These are phyloP conservation scores for Bombyx mandarina DNA, from an alignment of 1,140 invertebrate species.

Conservation along the genomic window DNA sequence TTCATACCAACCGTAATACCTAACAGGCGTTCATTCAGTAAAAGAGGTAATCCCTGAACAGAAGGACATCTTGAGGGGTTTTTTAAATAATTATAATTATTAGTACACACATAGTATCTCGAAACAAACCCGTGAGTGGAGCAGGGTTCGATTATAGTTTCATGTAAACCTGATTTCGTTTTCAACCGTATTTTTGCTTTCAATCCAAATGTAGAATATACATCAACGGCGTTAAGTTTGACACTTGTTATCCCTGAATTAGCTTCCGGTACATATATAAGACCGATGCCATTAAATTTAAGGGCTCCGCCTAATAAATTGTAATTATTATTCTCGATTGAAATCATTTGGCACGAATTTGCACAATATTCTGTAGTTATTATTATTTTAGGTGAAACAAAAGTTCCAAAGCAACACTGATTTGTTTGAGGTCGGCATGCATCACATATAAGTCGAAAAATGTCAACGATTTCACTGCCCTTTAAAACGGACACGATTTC, in stretches of 20 bases:
- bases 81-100: conserved; percentile 9
- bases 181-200: conserved; percentile 15
- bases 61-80: conserved; percentile 1
- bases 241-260: neutral
- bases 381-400: conserved; percentile 22
- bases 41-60: conserved; percentile 27
- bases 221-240: conserved; percentile 17
- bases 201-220: conserved; percentile 11
- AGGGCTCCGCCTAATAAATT: conserved; percentile 3
- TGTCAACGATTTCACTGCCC: neutral
- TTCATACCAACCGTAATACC: conserved; percentile 10
- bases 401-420: conserved; percentile 28
- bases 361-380: conserved; percentile 35
- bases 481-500: neutral
- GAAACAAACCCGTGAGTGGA: neutral
- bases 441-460: conserved; percentile 17
- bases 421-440: conserved; percentile 5
- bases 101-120: conserved; percentile 24
- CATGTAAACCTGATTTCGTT: conserved; percentile 9
- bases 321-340: conserved; percentile 8
- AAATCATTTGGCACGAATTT: conserved; percentile 19
- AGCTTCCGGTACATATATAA: conserved; percentile 4
- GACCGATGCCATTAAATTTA: conserved; percentile 9
- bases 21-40: conserved; percentile 20
- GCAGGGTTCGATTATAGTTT: conserved; percentile 14